phyloP scores from a whole-genome alignment of 2,113 vertebrate species.

The Nesoenas mayeri region DNA sequence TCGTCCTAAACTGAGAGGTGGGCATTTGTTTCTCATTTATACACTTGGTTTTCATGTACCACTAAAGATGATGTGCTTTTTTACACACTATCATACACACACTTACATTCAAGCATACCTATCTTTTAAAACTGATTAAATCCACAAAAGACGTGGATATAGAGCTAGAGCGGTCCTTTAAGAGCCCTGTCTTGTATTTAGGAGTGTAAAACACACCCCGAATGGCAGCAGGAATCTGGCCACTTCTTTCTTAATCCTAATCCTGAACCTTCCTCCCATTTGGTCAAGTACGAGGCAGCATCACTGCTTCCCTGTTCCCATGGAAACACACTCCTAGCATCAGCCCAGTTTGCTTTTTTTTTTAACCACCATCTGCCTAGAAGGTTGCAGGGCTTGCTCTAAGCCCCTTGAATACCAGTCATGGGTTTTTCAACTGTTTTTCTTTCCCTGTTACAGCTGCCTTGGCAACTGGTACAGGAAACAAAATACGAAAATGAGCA shows the following conservation, averaged over 20 bases:
- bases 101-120: background rate
- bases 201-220: background rate
- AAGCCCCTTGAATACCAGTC: background rate
- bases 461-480: background rate
- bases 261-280: constrained; percentile 62
- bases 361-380: constrained; percentile 74
- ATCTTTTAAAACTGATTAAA: background rate
- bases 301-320: constrained; percentile 73
- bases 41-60: background rate
- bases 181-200: background rate
- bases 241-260: constrained; percentile 42
- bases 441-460: background rate
- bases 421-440: background rate
- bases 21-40: background rate
- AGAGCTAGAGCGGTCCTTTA: background rate
- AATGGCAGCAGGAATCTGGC: background rate
- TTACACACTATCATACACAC: background rate
- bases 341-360: constrained; percentile 65
- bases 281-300: constrained; percentile 48
- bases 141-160: background rate
- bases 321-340: constrained; percentile 74
- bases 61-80: background rate
- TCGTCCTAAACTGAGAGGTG: background rate
- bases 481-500: background rate
- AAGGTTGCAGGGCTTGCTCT: constrained; percentile 38